Evolutionary conservation across 2,888 invertebrate species (phyloP), one percentile per base, ranked within the genome.

Genomic region (Campoletis raptor): DNA sequence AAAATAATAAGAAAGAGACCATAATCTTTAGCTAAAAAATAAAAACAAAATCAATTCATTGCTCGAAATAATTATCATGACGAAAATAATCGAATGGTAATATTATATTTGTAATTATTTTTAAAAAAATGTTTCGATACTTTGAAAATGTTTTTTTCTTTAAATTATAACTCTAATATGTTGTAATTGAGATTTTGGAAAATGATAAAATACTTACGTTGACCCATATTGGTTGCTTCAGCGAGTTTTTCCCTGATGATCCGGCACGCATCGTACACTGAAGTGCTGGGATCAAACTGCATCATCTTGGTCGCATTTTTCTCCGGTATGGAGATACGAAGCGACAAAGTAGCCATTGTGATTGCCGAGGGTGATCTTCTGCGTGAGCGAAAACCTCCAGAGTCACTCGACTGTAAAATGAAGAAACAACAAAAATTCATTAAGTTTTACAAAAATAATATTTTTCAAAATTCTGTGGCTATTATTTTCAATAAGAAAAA

Each of bases 271-370:
- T 99, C 99, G 95, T 98, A 99, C 81, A 99, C 98, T 86, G 98
- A 97, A 88, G 98, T 99, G 93, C 98, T 97, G 57, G 99, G 98
- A 95, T 99, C 98, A 95, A 99, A 99, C 95, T 99, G 99, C 96
- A 99, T 99, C 91, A 98, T 99, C 96, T 99, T 99, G 94, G 98
- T 98, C 93, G 98, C 98, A 94, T 97, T 97, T 91, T 97, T 97
- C 92, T 96, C 96, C 93, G 98, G 97, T 94, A 98, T 96, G 92
- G 97, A 97, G 95, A 98, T 98, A 95, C 97, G 97, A 90, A 98
- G 96, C 87, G 98, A 98, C 89, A 98, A 95, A 74, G 96, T 95
- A 90, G 96, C 96, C 97, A 97, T 97, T 92, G 95, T 91, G 89
- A 91, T 90, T 90, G 91, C 89, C 86, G 90, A 88, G 48, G 92